Base-by-base conservation (phyloP, 2,113 vertebrate genomes). In the Bubo bubo region DNA sequence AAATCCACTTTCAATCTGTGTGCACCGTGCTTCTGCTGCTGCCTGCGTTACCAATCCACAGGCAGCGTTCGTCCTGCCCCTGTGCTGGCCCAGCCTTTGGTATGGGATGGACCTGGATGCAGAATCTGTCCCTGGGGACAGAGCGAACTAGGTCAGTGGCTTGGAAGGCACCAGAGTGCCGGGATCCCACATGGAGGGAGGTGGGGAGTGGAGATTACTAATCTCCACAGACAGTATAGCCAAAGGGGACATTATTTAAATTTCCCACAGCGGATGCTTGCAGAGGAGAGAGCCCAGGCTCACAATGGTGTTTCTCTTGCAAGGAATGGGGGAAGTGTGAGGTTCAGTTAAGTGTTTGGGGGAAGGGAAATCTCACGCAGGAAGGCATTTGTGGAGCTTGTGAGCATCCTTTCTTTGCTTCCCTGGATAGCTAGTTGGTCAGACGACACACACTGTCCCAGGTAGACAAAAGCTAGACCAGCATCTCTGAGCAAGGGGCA, bases 1-100 rank as follows among this genome's bases (percentile, higher is more conserved):
- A 96, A 96, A 98, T 95, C 91, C 90, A 88, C 94, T 94, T 95
- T 91, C 91, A 87, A 75, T 93, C 94, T 81, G 82, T 35, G 74
- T 75, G 82, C 79, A 34, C 76, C 14, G 56, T 66, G 93, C 84
- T 95, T 81, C 77, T 86, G 86, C 68, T 49, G 72, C 22, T 88
- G 79, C 41, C 59, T 66, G 60, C 0, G 0, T 34, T 91, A 66
- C 62, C 82, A 75, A 90, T 79, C 56, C 64, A 73, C 43, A 49
- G 77, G 62, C 85, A 85, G 66, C 6, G 3, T 30, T 28, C 35
- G 0, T 80, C 52, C 80, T 83, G 58, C 26, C 79, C 84, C 63
- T 64, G 47, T 0, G 0, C 55, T 64, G n/a, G 85, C 77, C 82
- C 89, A 89, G 77, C 59, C 67, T 67, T 85, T 22, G 32, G 73